Conservation (phyloP, 2,888 invertebrate genomes). For the Drosophila putrida region DNA sequence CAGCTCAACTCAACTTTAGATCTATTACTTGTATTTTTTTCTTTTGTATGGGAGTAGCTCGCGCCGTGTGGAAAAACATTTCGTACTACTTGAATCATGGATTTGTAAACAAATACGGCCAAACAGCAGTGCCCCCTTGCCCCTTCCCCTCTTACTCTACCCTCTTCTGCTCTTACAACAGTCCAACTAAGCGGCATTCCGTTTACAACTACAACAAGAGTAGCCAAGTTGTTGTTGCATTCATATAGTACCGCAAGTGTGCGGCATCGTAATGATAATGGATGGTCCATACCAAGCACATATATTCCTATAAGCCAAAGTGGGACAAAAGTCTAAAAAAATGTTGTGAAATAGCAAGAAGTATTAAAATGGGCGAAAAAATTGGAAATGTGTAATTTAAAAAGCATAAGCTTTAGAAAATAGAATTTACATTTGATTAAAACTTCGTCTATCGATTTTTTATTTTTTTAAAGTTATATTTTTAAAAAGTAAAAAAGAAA, state of each 20-base stretch:
- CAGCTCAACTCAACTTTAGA: not conserved
- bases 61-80: conserved; percentile 62
- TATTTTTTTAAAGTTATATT: not conserved
- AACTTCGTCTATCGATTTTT: not conserved
- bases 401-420: not conserved
- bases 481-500: too few relatives aligned
- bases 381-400: not conserved
- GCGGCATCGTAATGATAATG: conserved; percentile 73
- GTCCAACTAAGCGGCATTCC: conserved; percentile 36
- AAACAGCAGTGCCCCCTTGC: conserved; percentile 18
- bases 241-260: conserved; percentile 54
- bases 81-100: conserved; percentile 79
- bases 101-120: conserved; percentile 79
- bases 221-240: conserved; percentile 18
- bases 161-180: not conserved
- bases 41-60: conserved; percentile 39
- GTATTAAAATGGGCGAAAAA: not conserved
- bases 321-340: conserved; percentile 32
- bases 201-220: conserved; percentile 42
- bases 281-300: conserved; percentile 47
- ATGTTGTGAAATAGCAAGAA: not conserved
- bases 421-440: not conserved
- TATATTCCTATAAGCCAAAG: conserved; percentile 47
- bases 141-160: not conserved
- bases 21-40: conserved; percentile 17